Conservation (phyloP, 2,113 vertebrate genomes). For the Orthonyx spaldingii region DNA sequence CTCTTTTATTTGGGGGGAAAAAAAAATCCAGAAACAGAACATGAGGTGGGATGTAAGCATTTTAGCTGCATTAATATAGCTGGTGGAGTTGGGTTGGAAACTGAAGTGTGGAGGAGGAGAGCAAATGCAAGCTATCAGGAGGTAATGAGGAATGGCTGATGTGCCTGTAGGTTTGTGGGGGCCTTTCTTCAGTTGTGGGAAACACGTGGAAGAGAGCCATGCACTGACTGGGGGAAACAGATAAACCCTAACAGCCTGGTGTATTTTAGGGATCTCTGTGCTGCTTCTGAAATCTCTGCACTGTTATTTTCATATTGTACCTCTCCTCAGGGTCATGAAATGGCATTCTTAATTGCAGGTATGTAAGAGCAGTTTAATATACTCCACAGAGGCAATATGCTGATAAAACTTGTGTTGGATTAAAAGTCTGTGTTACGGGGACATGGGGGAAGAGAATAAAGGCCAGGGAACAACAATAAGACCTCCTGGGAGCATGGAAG, state of each 20-base stretch:
- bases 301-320: background rate
- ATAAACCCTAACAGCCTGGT: background rate
- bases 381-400: background rate
- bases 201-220: rapidly evolving
- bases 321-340: background rate
- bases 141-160: background rate
- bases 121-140: background rate
- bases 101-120: background rate
- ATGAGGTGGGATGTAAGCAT: background rate
- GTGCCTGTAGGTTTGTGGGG: background rate
- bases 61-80: background rate
- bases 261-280: background rate
- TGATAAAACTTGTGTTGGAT: background rate
- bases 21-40: background rate
- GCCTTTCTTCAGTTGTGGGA: background rate
- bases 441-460: background rate
- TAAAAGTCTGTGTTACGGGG: background rate
- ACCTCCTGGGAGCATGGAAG: background rate
- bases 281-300: background rate
- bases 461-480: background rate
- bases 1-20: background rate
- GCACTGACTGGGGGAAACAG: background rate
- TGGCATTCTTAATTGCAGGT: background rate
- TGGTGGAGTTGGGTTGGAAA: background rate
- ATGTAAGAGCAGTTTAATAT: background rate